Evolutionary conservation across 2,113 vertebrate species (phyloP).

Genomic region (Anoura caudifer): DNA sequence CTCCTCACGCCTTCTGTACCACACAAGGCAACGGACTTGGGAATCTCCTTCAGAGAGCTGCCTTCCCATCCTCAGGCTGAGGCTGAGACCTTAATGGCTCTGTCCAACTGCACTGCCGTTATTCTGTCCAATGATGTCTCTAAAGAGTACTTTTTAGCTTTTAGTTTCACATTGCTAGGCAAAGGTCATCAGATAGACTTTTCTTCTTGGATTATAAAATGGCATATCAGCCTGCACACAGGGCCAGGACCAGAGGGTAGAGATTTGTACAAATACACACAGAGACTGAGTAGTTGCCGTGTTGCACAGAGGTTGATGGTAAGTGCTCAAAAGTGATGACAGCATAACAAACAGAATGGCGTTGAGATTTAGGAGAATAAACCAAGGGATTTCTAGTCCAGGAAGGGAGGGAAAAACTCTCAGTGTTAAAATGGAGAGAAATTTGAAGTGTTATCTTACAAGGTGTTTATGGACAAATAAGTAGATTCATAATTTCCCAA

Average conservation of each 20-base stretch:
- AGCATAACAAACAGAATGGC: neutral
- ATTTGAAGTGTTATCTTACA: neutral
- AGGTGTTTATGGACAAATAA: neutral
- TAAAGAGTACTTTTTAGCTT: neutral
- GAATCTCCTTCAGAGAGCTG: neutral
- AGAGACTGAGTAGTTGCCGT: neutral
- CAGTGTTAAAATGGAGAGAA: neutral
- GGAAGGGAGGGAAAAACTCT: neutral
- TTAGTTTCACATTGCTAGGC: neutral
- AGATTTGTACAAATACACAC: neutral
- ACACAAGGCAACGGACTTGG: neutral
- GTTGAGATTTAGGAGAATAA: neutral
- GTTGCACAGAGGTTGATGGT: neutral
- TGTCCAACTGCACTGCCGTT: neutral
- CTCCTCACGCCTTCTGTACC: neutral
- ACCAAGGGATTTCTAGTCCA: neutral
- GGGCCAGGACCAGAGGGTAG: neutral
- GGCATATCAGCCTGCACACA: neutral
- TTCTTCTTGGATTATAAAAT: neutral
- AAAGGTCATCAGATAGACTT: neutral
- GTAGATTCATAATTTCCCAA: neutral
- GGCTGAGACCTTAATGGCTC: neutral
- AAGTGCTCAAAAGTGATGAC: neutral
- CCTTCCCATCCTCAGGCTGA: neutral
- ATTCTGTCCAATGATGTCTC: neutral